These are phyloP conservation scores for Megaceryle torquata DNA, from an alignment of 2,113 vertebrate genomes.

Conservation along the genomic window DNA sequence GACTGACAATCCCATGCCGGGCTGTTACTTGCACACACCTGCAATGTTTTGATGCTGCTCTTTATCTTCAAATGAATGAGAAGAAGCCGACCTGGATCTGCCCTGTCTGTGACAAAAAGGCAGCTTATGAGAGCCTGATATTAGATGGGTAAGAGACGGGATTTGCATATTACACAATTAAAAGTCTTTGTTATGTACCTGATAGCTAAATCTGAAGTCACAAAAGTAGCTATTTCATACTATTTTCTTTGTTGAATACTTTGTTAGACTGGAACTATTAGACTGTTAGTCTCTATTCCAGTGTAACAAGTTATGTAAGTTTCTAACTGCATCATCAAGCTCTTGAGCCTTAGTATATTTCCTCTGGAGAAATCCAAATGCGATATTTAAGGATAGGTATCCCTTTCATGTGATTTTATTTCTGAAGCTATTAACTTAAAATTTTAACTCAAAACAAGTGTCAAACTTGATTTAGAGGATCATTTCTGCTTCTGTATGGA, in stretches of 20 bases:
- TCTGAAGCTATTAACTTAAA: background rate
- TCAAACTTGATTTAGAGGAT: background rate
- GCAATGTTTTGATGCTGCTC: constrained; percentile 96
- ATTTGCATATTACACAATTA: background rate
- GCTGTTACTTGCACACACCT: constrained; percentile 96
- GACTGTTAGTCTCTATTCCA: too few species aligned
- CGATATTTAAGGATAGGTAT: background rate
- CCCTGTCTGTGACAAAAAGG: constrained; percentile 97
- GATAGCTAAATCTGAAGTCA: background rate
- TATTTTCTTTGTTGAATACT: background rate
- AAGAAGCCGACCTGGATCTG: constrained; percentile 99
- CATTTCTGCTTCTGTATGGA: background rate
- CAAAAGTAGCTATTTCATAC: background rate
- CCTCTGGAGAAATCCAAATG: background rate
- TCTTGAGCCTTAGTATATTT: background rate
- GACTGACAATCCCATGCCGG: constrained; percentile 91
- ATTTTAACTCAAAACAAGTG: fast-evolving
- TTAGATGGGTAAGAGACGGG: constrained; percentile 86
- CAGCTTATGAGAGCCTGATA: constrained; percentile 92
- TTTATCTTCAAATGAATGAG: constrained; percentile 99
- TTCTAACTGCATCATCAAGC: too few species aligned
- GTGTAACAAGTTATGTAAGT: too few species aligned
- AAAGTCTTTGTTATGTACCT: background rate
- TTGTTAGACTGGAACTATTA: background rate
- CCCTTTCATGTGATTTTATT: background rate